Base-by-base conservation (phyloP, 2,113 vertebrate species). In the Sphyrna mokarran region DNA sequence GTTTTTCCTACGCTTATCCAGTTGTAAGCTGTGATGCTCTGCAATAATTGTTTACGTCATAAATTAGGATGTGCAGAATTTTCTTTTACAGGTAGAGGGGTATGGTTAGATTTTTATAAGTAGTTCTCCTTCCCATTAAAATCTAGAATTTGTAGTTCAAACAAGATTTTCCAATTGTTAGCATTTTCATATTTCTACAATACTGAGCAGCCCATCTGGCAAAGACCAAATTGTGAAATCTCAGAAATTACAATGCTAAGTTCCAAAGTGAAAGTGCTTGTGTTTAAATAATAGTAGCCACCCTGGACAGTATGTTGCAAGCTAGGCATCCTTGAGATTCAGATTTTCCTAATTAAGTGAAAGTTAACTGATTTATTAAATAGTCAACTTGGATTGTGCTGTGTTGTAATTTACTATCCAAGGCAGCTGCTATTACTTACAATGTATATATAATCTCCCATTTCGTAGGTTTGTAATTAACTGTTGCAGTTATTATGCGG, bases 391-490 rank as follows among this genome's bases (percentile, higher is more conserved):
- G 80, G 80, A 83, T 83, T 83, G 37, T 83, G 80, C 80, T 83
- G 14, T 83, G 80, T 83, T 83, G 80, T 40, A 83, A 83, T 83
- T 83, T 83, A n/a, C 80, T 83, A 83, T 83, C 80, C 80, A 83
- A 83, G 80, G 80, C 37, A 83, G 80, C 80, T 83, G 80, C 80
- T 83, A 40, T 83, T 83, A 83, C 80, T 83, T 40, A 83, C 80
- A 83, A 83, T 83, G 37, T 83, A 83, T 83, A 83, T 83, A 83
- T 83, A 83, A 83, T 83, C 80, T 83, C 80, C 80, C 80, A 83
- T 83, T 83, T 83, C 80, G 18, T 83, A 83, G 80, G 80, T 83
- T 80, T 83, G 80, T 83, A 83, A 83, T 83, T 83, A 83, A 83
- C 80, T 83, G 80, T 83, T 83, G 80, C 80, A 83, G 80, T 83